A percentile compares a stretch with the other conserved stretches of the same genome.
Conservation (phyloP, 2,888 invertebrate genomes). For the Acanthopleura granulata region DNA sequence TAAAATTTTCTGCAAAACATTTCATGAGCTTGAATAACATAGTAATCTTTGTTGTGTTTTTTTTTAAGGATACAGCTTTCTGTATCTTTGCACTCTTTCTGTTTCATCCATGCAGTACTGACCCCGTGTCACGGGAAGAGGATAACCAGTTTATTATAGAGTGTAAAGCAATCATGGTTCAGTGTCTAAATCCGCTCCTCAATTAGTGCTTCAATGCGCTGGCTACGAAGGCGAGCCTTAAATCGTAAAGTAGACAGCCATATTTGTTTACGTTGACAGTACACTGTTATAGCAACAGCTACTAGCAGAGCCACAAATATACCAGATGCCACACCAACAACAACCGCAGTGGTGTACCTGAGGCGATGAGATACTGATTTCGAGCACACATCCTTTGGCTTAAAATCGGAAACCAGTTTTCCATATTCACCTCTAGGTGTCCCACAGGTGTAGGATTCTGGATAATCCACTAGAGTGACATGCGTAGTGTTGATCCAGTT, state of each 20-base stretch:
- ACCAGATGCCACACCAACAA: background rate
- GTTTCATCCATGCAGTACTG: too few relatives aligned
- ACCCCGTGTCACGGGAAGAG: too few relatives aligned
- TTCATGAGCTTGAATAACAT: too few relatives aligned
- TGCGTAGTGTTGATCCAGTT: constrained; percentile 9
- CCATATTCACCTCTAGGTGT: background rate
- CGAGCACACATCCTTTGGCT: background rate
- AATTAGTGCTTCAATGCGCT: background rate
- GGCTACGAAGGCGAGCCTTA: background rate
- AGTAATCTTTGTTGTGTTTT: too few relatives aligned
- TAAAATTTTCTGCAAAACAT: too few relatives aligned
- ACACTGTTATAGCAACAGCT: background rate
- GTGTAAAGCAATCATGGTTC: too few relatives aligned
- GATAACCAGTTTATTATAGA: too few relatives aligned
- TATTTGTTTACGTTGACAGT: background rate
- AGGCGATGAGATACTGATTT: background rate
- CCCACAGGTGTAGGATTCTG: background rate
- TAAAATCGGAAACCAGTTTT: background rate
- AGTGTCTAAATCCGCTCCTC: too few relatives aligned
- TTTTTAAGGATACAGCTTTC: too few relatives aligned
- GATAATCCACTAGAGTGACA: background rate
- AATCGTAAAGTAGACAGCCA: background rate
- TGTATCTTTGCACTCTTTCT: too few relatives aligned
- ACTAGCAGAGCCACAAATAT: background rate
- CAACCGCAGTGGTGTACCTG: background rate